phyloP scores from a whole-genome alignment of 1,140 invertebrate species.

The Harlomillsia oculata region DNA sequence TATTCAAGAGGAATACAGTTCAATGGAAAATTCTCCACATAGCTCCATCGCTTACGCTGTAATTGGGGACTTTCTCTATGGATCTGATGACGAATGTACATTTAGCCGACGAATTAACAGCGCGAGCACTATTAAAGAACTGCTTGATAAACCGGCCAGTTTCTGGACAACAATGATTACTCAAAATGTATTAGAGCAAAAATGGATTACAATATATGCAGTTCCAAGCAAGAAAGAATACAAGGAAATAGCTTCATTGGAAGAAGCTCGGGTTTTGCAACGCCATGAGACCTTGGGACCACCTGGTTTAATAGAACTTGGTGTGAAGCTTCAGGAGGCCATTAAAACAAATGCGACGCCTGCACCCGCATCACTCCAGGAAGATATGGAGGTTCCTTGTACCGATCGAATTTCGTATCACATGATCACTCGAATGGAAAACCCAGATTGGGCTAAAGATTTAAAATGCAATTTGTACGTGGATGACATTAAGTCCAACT shows the following conservation, averaged over 20 bases:
- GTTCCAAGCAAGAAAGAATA: slow-evolving; percentile 50
- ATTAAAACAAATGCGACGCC: slow-evolving; percentile 43
- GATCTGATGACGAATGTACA: slow-evolving; percentile 57
- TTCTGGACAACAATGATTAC: slow-evolving; percentile 65
- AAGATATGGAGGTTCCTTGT: slow-evolving; percentile 57
- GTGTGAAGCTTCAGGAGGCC: too few species aligned
- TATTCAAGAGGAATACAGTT: slow-evolving; percentile 59
- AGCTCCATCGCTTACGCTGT: slow-evolving; percentile 61
- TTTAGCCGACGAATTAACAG: slow-evolving; percentile 64
- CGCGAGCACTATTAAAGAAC: slow-evolving; percentile 51
- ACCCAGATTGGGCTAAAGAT: slow-evolving; percentile 19
- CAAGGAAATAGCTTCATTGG: too few species aligned
- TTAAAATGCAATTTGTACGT: slow-evolving; percentile 53
- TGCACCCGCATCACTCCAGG: slow-evolving; percentile 56
- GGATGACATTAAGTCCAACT: slow-evolving; percentile 70
- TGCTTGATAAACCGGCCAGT: slow-evolving; percentile 50
- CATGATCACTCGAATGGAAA: slow-evolving; percentile 49
- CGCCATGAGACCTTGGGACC: too few species aligned
- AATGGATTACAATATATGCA: slow-evolving; percentile 47
- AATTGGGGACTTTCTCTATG: slow-evolving; percentile 74
- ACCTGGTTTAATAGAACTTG: too few species aligned
- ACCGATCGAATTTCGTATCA: slow-evolving; percentile 60
- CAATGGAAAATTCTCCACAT: slow-evolving; percentile 65
- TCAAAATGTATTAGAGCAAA: slow-evolving; percentile 56
- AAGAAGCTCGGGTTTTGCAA: too few species aligned